Percentiles rank a stretch among this genome's conserved stretches.
Evolutionary conservation across 2,888 invertebrate genomes (phyloP).

Genomic region (Druceiella hillmani): DNA sequence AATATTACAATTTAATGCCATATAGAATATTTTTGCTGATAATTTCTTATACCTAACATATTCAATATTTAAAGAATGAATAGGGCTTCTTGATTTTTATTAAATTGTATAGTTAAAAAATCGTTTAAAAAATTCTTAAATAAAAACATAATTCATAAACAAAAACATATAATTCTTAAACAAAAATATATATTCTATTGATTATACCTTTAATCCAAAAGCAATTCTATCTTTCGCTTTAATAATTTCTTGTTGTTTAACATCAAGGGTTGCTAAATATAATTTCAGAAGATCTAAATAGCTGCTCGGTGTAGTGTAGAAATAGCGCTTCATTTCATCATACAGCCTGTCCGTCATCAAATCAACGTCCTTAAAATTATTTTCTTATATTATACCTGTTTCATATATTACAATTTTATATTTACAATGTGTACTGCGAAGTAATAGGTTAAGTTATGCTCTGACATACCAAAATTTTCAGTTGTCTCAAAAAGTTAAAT

Average conservation of each 20-base stretch:
- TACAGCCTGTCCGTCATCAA: slow-evolving; percentile 70
- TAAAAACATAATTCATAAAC: slow-evolving; percentile 7
- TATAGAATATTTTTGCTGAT: too few species aligned
- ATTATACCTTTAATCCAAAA: slow-evolving; percentile 61
- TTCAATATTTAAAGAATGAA: too few species aligned
- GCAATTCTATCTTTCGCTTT: slow-evolving; percentile 62
- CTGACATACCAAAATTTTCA: too few species aligned
- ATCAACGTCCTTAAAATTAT: slow-evolving; percentile 69
- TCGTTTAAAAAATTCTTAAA: neutral
- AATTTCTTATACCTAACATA: too few species aligned
- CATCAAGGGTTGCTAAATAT: slow-evolving; percentile 63
- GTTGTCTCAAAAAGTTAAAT: too few species aligned
- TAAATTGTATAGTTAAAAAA: too few species aligned
- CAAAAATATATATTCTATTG: too few species aligned
- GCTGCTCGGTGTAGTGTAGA: slow-evolving; percentile 89
- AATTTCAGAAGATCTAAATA: slow-evolving; percentile 81
- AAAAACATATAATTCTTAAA: too few species aligned
- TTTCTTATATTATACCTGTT: too few species aligned
- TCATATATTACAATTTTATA: neutral
- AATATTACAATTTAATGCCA: too few species aligned
- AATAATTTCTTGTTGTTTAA: slow-evolving; percentile 64
- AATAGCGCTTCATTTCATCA: slow-evolving; percentile 76
- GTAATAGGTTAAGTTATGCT: too few species aligned
- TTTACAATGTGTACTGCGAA: neutral
- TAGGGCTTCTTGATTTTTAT: too few species aligned